These are phyloP conservation scores for Acanthoscelides obtectus DNA, from an alignment of 2,888 invertebrate genomes.

Conservation along the genomic window DNA sequence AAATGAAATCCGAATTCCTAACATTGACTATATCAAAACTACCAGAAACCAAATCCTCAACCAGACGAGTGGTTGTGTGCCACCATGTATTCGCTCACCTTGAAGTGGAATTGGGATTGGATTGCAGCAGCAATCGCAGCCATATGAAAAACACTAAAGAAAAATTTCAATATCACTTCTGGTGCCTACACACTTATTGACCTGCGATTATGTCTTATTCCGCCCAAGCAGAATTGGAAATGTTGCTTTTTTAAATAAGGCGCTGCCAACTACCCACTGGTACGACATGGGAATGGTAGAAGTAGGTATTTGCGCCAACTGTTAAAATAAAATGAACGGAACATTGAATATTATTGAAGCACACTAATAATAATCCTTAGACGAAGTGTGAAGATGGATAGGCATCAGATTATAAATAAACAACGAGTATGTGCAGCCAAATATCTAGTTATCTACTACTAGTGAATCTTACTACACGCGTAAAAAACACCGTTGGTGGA, in stretches of 20 bases:
- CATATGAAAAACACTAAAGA: neutral
- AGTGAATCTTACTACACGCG: too few relatives aligned
- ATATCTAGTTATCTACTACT: too few relatives aligned
- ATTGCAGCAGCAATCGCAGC: neutral
- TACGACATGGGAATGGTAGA: neutral
- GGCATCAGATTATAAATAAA: too few relatives aligned
- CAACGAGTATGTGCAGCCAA: too few relatives aligned
- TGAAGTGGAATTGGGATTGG: neutral
- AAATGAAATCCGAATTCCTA: too few relatives aligned
- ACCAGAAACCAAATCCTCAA: too few relatives aligned
- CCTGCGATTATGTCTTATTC: neutral
- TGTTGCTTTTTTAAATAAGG: conserved; percentile 20
- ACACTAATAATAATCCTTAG: too few relatives aligned
- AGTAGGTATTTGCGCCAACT: neutral
- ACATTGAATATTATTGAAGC: neutral
- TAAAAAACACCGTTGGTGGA: too few relatives aligned
- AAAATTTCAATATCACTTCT: neutral
- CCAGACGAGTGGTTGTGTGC: neutral
- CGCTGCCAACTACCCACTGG: conserved; percentile 12
- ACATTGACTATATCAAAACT: too few relatives aligned
- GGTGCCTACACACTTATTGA: neutral
- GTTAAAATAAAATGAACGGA: neutral
- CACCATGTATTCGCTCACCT: neutral
- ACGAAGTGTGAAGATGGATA: too few relatives aligned
- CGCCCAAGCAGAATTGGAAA: conserved; percentile 20